Evolutionary conservation across 2,888 invertebrate genomes (phyloP).

Genomic region (Myopa tessellatipennis): DNA sequence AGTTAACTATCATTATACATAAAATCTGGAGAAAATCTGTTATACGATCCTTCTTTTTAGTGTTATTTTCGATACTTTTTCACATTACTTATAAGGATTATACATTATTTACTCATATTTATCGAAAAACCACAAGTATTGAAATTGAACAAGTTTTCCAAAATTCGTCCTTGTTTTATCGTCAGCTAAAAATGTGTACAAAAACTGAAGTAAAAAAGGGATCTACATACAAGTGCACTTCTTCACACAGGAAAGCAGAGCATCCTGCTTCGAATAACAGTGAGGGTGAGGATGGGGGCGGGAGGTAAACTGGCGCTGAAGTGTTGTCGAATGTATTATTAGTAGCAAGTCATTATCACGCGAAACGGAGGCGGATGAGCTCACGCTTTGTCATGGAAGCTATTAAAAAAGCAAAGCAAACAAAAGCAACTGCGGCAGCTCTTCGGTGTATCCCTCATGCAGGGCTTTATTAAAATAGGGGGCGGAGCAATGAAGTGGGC

Average conservation of each 20-base stretch:
- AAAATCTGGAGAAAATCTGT: too few species aligned
- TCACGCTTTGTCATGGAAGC: neutral
- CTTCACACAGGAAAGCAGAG: neutral
- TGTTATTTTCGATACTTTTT: too few species aligned
- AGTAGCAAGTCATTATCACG: conserved; percentile 12
- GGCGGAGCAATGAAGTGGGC: neutral
- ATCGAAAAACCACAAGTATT: too few species aligned
- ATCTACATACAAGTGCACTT: too few species aligned
- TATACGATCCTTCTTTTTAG: too few species aligned
- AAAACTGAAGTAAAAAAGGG: neutral
- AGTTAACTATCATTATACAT: too few species aligned
- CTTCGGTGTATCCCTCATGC: neutral
- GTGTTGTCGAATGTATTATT: conserved; percentile 15
- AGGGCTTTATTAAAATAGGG: neutral
- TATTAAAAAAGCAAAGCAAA: neutral
- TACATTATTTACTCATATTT: too few species aligned
- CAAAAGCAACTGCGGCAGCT: neutral
- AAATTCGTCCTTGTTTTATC: neutral
- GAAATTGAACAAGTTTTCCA: too few species aligned
- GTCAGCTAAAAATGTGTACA: neutral
- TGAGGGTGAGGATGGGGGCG: neutral
- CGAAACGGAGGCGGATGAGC: neutral
- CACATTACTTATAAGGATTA: too few species aligned
- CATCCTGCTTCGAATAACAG: neutral
- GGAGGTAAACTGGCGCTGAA: neutral